These are phyloP conservation scores for Ceyx erithaca DNA, from an alignment of 2,797 vertebrate genomes.

Conservation along the genomic window DNA sequence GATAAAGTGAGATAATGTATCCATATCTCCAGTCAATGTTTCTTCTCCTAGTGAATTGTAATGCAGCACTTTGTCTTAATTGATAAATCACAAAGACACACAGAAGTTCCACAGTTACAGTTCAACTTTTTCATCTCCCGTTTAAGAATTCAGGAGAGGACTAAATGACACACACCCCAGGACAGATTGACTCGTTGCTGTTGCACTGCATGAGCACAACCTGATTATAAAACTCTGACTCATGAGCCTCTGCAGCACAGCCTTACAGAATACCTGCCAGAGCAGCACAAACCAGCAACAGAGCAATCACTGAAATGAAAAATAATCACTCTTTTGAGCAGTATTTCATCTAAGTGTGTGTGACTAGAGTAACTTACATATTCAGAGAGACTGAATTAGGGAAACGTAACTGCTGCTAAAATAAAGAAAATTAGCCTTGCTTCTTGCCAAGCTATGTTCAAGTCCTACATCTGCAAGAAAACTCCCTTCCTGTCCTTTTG, in stretches of 20 bases:
- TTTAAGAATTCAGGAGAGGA: neutral
- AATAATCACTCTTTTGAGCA: neutral
- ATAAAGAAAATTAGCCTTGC: neutral
- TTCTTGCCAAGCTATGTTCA: neutral
- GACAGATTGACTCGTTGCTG: neutral
- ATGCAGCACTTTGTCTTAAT: neutral
- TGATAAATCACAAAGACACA: neutral
- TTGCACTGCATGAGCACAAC: neutral
- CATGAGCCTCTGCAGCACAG: neutral
- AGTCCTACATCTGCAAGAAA: neutral
- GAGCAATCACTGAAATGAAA: neutral
- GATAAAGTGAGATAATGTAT: neutral
- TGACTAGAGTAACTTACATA: neutral
- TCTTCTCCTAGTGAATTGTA: neutral
- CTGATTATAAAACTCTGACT: neutral
- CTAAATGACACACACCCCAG: neutral
- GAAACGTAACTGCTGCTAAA: neutral
- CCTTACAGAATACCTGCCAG: neutral
- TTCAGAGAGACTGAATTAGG: neutral
- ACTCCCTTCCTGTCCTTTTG: constrained; percentile 41
- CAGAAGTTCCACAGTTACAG: neutral
- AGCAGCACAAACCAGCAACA: neutral
- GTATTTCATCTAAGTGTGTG: neutral
- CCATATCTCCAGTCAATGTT: neutral
- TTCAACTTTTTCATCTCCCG: neutral